A percentile compares a stretch with the other conserved stretches of the same genome.
Evolutionary conservation across 2,888 invertebrate genomes (phyloP).

Genomic region (Phytoseiulus persimilis): DNA sequence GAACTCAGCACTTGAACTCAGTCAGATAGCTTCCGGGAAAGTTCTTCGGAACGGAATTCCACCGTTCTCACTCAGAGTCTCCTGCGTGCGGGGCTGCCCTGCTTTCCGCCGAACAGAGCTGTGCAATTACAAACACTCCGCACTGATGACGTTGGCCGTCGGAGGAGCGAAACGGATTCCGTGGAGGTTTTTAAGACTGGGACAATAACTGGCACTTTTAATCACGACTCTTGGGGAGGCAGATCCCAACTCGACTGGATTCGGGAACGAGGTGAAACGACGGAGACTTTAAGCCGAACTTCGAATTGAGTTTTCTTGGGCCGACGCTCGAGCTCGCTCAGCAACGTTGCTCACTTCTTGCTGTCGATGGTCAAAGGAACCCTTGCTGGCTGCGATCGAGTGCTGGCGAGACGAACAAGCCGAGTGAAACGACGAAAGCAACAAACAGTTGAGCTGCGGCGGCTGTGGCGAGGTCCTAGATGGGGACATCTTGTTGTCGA

Average conservation of each 20-base stretch:
- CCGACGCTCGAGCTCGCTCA: too few species aligned
- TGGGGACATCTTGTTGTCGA: conserved; percentile 35
- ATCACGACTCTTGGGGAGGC: background rate
- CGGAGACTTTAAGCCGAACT: background rate
- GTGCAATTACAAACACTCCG: background rate
- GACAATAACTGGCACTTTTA: background rate
- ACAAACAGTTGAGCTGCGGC: background rate
- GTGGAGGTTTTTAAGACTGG: background rate
- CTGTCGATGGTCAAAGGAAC: background rate
- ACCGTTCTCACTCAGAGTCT: background rate
- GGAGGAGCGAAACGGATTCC: background rate
- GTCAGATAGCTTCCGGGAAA: background rate
- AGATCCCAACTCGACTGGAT: background rate
- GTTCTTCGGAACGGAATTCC: too few species aligned
- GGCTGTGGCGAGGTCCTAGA: background rate
- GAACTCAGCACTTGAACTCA: background rate
- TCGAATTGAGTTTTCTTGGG: too few species aligned
- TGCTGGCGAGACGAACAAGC: background rate
- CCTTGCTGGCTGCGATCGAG: background rate
- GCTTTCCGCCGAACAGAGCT: background rate
- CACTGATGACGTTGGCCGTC: background rate
- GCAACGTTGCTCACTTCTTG: background rate
- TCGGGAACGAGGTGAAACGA: background rate
- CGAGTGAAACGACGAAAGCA: background rate
- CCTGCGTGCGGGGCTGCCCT: background rate